Percentiles rank a stretch among this genome's conserved stretches.
phyloP scores from a whole-genome alignment of 2,888 invertebrate species.

The Ommatoiulus sabulosus region DNA sequence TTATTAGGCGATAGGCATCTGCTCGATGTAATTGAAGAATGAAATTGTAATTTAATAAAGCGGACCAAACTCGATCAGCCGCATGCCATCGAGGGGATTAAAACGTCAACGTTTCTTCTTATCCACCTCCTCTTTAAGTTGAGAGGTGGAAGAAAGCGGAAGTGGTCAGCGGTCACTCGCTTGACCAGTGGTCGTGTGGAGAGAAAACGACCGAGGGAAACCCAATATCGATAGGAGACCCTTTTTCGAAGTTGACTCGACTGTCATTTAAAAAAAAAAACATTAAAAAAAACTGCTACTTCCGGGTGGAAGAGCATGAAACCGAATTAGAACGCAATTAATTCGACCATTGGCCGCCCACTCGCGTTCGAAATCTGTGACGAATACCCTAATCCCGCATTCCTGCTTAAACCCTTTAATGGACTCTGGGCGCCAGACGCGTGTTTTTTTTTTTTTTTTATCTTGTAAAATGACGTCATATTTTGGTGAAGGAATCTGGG shows the following conservation, averaged over 20 bases:
- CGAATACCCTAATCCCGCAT: not conserved
- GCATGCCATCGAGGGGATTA: not conserved
- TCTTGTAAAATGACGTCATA: no score
- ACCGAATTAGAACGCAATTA: constrained; percentile 3
- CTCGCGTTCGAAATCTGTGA: not conserved
- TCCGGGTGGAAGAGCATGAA: not conserved
- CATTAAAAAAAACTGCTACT: not conserved
- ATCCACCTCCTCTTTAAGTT: no score
- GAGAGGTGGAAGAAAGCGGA: no score
- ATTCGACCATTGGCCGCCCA: constrained; percentile 2
- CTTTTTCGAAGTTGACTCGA: no score
- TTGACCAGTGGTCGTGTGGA: no score
- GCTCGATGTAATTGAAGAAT: not conserved
- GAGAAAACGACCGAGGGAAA: no score
- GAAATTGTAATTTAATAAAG: not conserved
- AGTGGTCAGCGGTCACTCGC: no score
- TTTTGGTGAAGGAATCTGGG: no score
- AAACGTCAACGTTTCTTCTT: not conserved
- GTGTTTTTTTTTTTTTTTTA: not conserved
- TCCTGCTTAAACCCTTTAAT: not conserved
- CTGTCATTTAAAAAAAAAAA: no score
- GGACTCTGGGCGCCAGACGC: not conserved
- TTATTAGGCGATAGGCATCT: not conserved
- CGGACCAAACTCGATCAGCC: no score
- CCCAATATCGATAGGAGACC: no score